These are phyloP conservation scores for Spea hammondii DNA, from an alignment of 2,797 vertebrate species.

Conservation along the genomic window DNA sequence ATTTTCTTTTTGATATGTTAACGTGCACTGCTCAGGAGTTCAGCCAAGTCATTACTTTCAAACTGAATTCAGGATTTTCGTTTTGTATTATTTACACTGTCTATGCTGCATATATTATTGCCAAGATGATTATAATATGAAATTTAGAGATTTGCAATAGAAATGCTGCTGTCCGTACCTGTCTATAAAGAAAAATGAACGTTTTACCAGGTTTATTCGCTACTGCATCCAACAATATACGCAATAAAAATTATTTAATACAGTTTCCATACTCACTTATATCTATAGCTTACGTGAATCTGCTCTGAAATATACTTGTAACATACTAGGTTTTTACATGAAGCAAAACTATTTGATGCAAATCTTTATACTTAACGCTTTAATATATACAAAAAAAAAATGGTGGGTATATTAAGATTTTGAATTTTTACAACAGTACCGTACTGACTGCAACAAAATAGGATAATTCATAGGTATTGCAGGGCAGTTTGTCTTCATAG, in stretches of 20 bases:
- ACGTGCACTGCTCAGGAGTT: conserved; percentile 28
- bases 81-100: conserved; percentile 22
- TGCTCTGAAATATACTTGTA: conserved; percentile 18
- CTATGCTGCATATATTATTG: conserved; percentile 21
- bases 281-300: conserved; percentile 23
- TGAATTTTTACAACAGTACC: conserved; percentile 4
- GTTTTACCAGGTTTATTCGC: conserved; percentile 8
- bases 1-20: neutral
- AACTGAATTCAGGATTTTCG: conserved; percentile 10
- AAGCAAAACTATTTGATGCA: conserved; percentile 10
- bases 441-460: conserved; percentile 1
- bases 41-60: conserved; percentile 4
- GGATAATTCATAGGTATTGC: neutral
- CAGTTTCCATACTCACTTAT: conserved; percentile 27
- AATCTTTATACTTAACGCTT: conserved; percentile 14
- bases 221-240: conserved; percentile 18
- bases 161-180: conserved; percentile 40
- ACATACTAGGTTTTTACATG: conserved; percentile 1
- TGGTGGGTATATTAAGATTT: conserved; percentile 17
- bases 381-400: conserved; percentile 14
- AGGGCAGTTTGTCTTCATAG: conserved; percentile 6
- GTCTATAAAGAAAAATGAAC: conserved; percentile 6
- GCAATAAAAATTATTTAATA: conserved; percentile 24
- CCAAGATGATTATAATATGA: conserved; percentile 1
- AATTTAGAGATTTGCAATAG: conserved; percentile 25